These are phyloP conservation scores for Caligus rogercresseyi DNA, from an alignment of 1,140 invertebrate species.

Conservation along the genomic window DNA sequence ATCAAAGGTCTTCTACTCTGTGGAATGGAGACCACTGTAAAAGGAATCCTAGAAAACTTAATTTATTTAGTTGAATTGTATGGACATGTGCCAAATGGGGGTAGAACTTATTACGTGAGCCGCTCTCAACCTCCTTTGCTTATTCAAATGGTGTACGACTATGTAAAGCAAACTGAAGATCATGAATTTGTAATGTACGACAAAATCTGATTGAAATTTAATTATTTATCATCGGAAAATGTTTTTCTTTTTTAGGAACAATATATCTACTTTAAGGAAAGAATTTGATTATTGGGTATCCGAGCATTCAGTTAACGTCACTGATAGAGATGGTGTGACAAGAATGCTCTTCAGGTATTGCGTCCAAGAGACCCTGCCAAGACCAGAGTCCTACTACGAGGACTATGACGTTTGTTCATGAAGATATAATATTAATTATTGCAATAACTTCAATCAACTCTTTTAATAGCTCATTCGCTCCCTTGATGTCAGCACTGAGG, in stretches of 20 bases:
- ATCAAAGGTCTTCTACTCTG: conserved; percentile 62
- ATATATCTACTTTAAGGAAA: conserved; percentile 36
- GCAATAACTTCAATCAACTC: no score
- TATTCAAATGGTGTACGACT: conserved; percentile 61
- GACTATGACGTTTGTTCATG: conserved; percentile 32
- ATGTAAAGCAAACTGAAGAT: conserved; percentile 51
- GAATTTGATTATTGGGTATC: conserved; percentile 53
- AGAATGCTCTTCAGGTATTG: conserved; percentile 1
- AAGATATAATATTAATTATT: conserved; percentile 37
- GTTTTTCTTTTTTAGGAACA: background rate
- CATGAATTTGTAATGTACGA: conserved; percentile 22
- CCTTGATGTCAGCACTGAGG: conserved; percentile 29
- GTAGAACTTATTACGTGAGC: conserved; percentile 62
- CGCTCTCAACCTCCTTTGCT: conserved; percentile 71
- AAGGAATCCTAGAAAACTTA: conserved; percentile 65
- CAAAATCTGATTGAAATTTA: no score
- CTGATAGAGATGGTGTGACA: conserved; percentile 28
- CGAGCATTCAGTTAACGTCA: conserved; percentile 41
- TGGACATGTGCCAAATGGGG: conserved; percentile 76
- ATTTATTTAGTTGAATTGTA: conserved; percentile 50
- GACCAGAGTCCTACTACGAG: conserved; percentile 67
- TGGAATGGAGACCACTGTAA: conserved; percentile 57
- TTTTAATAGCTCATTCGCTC: background rate
- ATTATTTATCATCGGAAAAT: background rate
- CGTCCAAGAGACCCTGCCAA: conserved; percentile 35